These are phyloP conservation scores for Oligia latruncula DNA, from an alignment of 2,888 invertebrate genomes.

Conservation along the genomic window DNA sequence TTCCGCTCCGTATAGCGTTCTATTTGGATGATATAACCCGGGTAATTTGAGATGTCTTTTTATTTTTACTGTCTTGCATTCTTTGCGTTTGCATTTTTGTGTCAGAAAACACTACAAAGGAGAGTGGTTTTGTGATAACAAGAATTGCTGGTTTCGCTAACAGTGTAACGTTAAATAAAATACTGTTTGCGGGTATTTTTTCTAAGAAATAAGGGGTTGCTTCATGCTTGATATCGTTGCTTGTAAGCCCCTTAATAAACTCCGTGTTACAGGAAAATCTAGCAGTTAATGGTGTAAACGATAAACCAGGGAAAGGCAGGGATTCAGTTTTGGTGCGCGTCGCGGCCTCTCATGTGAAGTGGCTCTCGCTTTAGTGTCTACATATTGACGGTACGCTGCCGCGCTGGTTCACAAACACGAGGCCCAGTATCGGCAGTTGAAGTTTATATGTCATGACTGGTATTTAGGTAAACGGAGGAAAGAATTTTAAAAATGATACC, in stretches of 20 bases:
- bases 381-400: slow-evolving; percentile 9
- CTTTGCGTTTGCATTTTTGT: slow-evolving; percentile 10
- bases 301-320: background rate
- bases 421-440: background rate
- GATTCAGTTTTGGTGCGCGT: slow-evolving; percentile 15
- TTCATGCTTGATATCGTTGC: background rate
- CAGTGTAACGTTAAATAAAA: background rate
- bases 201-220: background rate
- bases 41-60: slow-evolving; percentile 34
- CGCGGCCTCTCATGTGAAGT: slow-evolving; percentile 2
- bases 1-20: slow-evolving; percentile 18
- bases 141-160: background rate
- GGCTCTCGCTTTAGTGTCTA: slow-evolving; percentile 14
- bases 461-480: background rate
- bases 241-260: background rate
- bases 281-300: background rate
- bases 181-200: background rate
- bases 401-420: slow-evolving; percentile 13
- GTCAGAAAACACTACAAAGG: background rate
- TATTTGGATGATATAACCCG: slow-evolving; percentile 38
- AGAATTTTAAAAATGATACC: background rate
- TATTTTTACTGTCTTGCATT: slow-evolving; percentile 11
- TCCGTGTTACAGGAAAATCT: background rate
- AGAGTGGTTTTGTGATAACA: background rate
- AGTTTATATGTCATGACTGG: background rate